These are phyloP conservation scores for Cynaeus angustus DNA, from an alignment of 2,888 invertebrate genomes.

Conservation along the genomic window DNA sequence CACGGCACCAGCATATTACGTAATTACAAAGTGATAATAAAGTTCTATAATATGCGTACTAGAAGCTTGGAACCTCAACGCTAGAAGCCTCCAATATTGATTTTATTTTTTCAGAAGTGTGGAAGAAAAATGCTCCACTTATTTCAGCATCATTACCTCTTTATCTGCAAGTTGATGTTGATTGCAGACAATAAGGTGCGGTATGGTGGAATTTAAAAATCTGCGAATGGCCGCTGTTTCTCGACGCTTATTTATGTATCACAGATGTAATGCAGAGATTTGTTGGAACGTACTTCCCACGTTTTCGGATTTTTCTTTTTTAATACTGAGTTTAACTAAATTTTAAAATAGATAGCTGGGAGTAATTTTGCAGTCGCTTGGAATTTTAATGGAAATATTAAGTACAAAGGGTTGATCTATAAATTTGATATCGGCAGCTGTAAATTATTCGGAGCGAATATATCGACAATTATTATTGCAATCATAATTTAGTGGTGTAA, in stretches of 20 bases:
- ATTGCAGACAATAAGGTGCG: slow-evolving; percentile 19
- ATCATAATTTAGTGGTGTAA: slow-evolving; percentile 11
- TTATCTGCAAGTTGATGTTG: slow-evolving; percentile 10
- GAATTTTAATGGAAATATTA: slow-evolving; percentile 46
- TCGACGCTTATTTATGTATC: slow-evolving; percentile 30
- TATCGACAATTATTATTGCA: slow-evolving; percentile 31
- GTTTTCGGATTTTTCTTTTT: slow-evolving; percentile 31
- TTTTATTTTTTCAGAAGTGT: too few relatives aligned
- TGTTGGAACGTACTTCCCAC: slow-evolving; percentile 26
- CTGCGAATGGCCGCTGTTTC: slow-evolving; percentile 10
- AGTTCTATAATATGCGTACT: too few relatives aligned
- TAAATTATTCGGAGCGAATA: slow-evolving; percentile 40
- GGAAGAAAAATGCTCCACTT: slow-evolving; percentile 1
- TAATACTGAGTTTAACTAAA: slow-evolving; percentile 32
- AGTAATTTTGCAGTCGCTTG: slow-evolving; percentile 37
- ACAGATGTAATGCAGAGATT: slow-evolving; percentile 37
- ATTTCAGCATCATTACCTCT: neutral
- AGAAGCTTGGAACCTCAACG: too few relatives aligned
- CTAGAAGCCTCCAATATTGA: too few relatives aligned
- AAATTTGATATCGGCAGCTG: slow-evolving; percentile 41
- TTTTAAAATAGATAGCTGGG: slow-evolving; percentile 29
- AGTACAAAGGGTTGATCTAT: slow-evolving; percentile 39
- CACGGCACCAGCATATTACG: neutral
- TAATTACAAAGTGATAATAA: slow-evolving; percentile 1
- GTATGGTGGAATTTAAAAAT: slow-evolving; percentile 22